phyloP scores from a whole-genome alignment of 2,888 invertebrate species.

The Patella depressa region DNA sequence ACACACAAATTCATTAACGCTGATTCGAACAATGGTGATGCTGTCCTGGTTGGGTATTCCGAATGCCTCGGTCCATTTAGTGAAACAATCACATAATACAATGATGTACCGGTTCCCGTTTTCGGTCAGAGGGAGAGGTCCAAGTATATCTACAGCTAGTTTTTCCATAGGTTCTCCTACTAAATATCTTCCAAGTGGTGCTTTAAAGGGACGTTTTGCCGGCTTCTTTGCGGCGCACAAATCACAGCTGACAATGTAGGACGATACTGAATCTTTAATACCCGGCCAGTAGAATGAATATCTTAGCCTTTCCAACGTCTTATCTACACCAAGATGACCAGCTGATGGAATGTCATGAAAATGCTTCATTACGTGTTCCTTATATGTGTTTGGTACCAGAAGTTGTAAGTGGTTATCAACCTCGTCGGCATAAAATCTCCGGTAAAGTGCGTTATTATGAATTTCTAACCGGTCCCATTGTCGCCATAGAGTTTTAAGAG shows the following conservation, averaged over 20 bases:
- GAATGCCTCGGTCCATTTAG: constrained; percentile 27
- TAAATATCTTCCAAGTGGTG: constrained; percentile 4
- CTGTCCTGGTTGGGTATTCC: constrained; percentile 20
- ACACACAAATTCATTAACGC: constrained; percentile 22
- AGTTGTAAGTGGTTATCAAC: background rate
- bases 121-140: constrained; percentile 13
- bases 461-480: background rate
- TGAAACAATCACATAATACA: constrained; percentile 21
- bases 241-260: background rate
- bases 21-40: constrained; percentile 13
- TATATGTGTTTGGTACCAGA: constrained; percentile 1
- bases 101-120: constrained; percentile 20
- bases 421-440: background rate
- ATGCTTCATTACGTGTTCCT: background rate
- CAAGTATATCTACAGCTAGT: constrained; percentile 19
- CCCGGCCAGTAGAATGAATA: constrained; percentile 19
- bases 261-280: background rate
- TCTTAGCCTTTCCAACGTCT: constrained; percentile 16
- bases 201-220: background rate
- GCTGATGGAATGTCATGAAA: constrained; percentile 21
- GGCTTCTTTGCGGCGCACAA: background rate
- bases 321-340: constrained; percentile 20
- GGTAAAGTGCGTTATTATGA: background rate
- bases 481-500: background rate
- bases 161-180: constrained; percentile 20